Conservation (phyloP, 2,888 invertebrate genomes). For the Cerastis rubricosa region DNA sequence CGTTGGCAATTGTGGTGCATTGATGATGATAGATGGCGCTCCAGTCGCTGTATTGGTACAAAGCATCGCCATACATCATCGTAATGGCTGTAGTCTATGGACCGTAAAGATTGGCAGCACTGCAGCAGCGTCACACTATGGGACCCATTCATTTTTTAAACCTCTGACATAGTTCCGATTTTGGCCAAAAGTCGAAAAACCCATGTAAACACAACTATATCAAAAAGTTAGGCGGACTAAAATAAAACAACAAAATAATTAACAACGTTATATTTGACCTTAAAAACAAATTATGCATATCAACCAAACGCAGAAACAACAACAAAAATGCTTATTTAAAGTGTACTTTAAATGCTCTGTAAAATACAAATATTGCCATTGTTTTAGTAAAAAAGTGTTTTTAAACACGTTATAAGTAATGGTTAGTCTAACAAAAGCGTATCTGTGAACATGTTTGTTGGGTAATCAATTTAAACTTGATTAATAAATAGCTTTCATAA, state of each 20-base stretch:
- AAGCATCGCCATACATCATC: not conserved
- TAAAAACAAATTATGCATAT: slow-evolving; percentile 46
- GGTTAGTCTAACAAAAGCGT: not conserved
- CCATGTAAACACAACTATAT: not conserved
- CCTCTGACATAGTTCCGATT: not conserved
- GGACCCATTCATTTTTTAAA: too few relatives aligned
- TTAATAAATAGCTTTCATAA: slow-evolving; percentile 1
- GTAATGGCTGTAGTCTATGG: not conserved
- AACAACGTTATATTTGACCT: slow-evolving; percentile 47
- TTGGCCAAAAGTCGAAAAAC: not conserved
- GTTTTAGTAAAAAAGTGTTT: not conserved
- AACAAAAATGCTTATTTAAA: slow-evolving; percentile 55
- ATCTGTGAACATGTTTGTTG: not conserved
- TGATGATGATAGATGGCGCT: not conserved
- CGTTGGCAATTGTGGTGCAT: too few relatives aligned
- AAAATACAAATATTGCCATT: slow-evolving; percentile 42
- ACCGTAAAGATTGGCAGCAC: not conserved
- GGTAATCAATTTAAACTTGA: not conserved
- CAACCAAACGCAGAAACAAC: slow-evolving; percentile 33
- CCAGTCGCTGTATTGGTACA: not conserved
- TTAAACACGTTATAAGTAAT: not conserved
- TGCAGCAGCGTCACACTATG: not conserved
- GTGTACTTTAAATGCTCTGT: slow-evolving; percentile 67
- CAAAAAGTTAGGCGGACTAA: not conserved
- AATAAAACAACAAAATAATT: slow-evolving; percentile 31